A percentile compares a stretch with the other conserved stretches of the same genome.
These are phyloP conservation scores for Silurus glanis DNA, from an alignment of 2,113 vertebrate genomes.

Conservation along the genomic window DNA sequence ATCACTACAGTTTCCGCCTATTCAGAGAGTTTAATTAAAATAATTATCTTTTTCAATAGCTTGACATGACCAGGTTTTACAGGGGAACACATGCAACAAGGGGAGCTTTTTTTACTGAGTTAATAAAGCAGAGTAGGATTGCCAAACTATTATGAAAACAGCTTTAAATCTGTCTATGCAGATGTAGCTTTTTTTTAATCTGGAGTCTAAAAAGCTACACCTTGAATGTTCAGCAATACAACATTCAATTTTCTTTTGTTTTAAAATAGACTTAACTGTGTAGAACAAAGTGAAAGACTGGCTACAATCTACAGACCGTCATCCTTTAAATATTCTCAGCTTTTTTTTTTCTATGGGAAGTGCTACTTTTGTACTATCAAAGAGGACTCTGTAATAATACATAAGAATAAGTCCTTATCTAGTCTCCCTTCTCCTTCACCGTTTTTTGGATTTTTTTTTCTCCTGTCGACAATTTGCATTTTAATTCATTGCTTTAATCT, in stretches of 20 bases:
- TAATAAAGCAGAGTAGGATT: not conserved
- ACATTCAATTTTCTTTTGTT: constrained; percentile 7
- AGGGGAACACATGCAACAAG: constrained; percentile 25
- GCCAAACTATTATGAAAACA: constrained; percentile 7
- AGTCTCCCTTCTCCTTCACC: constrained; percentile 49
- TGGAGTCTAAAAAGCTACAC: constrained; percentile 19
- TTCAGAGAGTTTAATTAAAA: constrained; percentile 35
- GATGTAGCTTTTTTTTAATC: not conserved
- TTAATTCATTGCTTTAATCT: constrained; percentile 78
- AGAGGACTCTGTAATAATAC: constrained; percentile 62
- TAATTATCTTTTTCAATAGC: constrained; percentile 37
- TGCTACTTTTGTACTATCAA: constrained; percentile 63
- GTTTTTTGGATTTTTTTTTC: too few species aligned
- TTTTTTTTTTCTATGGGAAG: constrained; percentile 63
- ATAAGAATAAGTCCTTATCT: constrained; percentile 69
- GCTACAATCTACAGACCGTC: not conserved
- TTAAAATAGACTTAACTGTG: not conserved
- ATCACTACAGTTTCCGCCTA: constrained; percentile 7
- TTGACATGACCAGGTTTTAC: constrained; percentile 24
- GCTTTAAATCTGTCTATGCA: not conserved
- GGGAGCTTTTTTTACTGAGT: constrained; percentile 15
- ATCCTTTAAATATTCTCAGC: constrained; percentile 56
- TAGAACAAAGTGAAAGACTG: constrained; percentile 35
- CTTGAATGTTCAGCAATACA: constrained; percentile 25
- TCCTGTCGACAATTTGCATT: constrained; percentile 76